These are phyloP conservation scores for Oreochromis tanganicae DNA, from an alignment of 2,113 vertebrate genomes.

Conservation along the genomic window DNA sequence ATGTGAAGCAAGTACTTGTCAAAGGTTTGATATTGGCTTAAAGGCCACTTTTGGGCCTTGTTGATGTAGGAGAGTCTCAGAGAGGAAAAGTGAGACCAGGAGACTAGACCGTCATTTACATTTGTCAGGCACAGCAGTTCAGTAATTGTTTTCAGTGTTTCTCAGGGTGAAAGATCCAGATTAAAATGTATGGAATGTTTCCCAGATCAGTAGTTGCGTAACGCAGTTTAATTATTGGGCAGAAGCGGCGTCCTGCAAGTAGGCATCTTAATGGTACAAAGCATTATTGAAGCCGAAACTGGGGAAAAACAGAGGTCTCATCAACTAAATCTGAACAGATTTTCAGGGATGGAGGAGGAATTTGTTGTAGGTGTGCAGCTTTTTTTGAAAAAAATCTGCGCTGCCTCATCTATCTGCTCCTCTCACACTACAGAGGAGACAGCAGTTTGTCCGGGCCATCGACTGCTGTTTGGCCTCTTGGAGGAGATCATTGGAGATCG, in stretches of 20 bases:
- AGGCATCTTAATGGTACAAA: not conserved
- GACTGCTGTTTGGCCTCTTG: constrained; percentile 28
- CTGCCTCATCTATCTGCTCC: not conserved
- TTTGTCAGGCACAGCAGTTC: not conserved
- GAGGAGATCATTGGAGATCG: constrained; percentile 38
- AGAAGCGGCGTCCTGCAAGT: not conserved
- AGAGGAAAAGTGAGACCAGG: not conserved
- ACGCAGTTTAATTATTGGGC: not conserved
- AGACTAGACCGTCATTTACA: not conserved
- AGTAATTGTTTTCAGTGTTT: not conserved
- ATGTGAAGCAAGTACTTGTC: not conserved
- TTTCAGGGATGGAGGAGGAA: not conserved
- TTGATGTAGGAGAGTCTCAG: not conserved
- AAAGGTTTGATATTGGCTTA: not conserved
- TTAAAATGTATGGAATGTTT: not conserved
- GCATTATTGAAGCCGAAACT: not conserved
- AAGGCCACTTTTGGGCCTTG: not conserved
- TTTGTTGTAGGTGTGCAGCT: not conserved
- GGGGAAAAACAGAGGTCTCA: not conserved
- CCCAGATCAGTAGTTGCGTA: not conserved
- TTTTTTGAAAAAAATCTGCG: not conserved
- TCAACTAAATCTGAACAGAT: not conserved
- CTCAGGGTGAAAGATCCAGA: not conserved
- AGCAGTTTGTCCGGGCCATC: constrained; percentile 1
- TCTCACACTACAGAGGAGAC: not conserved